A percentile compares a stretch with the other conserved stretches of the same genome.
These are phyloP conservation scores for Yoshiicerus persimilis DNA, from an alignment of 1,140 invertebrate genomes.

Conservation along the genomic window DNA sequence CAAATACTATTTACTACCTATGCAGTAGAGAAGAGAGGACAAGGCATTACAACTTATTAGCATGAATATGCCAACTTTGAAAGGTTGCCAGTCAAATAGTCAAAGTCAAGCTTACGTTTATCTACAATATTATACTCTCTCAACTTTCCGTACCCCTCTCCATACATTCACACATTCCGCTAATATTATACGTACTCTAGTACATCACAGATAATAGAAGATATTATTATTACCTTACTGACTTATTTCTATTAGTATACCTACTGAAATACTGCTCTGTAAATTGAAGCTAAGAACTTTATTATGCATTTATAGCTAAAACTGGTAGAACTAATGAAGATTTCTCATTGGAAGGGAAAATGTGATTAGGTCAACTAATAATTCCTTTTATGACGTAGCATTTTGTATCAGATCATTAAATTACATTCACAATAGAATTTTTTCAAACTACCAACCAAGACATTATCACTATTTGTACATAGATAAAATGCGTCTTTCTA, in stretches of 20 bases:
- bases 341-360: conserved; percentile 20
- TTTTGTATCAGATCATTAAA: background rate
- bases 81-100: background rate
- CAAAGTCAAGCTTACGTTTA: background rate
- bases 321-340: background rate
- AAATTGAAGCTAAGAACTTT: too few species aligned
- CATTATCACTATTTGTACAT: background rate
- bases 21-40: background rate
- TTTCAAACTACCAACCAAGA: background rate
- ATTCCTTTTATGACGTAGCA: background rate
- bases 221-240: too few species aligned
- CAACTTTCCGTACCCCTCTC: too few species aligned
- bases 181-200: too few species aligned
- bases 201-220: too few species aligned
- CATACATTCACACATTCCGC: background rate
- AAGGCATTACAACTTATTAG: background rate
- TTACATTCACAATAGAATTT: background rate
- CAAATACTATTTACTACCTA: background rate
- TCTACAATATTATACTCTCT: background rate
- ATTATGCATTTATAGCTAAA: background rate
- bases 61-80: background rate
- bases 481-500: background rate
- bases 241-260: too few species aligned
- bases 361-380: background rate
- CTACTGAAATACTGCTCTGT: too few species aligned